phyloP scores from a whole-genome alignment of 2,888 invertebrate species.

The Dynastes maya region DNA sequence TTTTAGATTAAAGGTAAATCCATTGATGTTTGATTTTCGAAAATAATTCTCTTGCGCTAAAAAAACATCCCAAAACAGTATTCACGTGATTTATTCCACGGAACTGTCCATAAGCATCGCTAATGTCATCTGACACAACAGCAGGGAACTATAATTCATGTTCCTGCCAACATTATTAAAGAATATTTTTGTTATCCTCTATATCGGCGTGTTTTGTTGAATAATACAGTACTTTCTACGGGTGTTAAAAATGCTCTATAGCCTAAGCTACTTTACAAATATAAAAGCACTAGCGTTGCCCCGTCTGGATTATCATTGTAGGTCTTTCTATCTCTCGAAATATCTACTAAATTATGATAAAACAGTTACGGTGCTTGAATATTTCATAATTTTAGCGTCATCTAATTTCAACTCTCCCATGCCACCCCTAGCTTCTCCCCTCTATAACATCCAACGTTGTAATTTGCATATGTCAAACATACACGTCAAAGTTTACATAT shows the following conservation, averaged over 20 bases:
- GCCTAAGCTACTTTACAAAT: slow-evolving; percentile 21
- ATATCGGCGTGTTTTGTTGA: slow-evolving; percentile 8
- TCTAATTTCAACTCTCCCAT: slow-evolving; percentile 10
- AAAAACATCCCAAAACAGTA: background rate
- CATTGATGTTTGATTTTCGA: slow-evolving; percentile 34
- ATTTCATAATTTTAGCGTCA: slow-evolving; percentile 27
- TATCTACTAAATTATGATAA: slow-evolving; percentile 14
- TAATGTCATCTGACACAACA: slow-evolving; percentile 34
- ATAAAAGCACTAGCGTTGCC: slow-evolving; percentile 19
- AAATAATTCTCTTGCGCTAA: slow-evolving; percentile 29
- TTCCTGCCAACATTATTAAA: slow-evolving; percentile 23
- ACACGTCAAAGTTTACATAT: background rate
- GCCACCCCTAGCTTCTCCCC: background rate
- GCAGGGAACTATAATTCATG: slow-evolving; percentile 9
- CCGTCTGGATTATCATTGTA: slow-evolving; percentile 10
- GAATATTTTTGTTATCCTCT: background rate
- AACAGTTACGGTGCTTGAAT: slow-evolving; percentile 22
- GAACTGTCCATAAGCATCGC: slow-evolving; percentile 23
- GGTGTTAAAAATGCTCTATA: background rate
- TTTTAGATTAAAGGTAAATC: slow-evolving; percentile 28
- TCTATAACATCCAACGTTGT: background rate
- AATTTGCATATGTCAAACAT: slow-evolving; percentile 13
- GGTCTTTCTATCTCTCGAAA: slow-evolving; percentile 5
- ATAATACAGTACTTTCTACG: slow-evolving; percentile 29
- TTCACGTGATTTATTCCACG: slow-evolving; percentile 14